Conservation (phyloP, 2,113 vertebrate genomes). For the Oreotrochilus melanogaster region DNA sequence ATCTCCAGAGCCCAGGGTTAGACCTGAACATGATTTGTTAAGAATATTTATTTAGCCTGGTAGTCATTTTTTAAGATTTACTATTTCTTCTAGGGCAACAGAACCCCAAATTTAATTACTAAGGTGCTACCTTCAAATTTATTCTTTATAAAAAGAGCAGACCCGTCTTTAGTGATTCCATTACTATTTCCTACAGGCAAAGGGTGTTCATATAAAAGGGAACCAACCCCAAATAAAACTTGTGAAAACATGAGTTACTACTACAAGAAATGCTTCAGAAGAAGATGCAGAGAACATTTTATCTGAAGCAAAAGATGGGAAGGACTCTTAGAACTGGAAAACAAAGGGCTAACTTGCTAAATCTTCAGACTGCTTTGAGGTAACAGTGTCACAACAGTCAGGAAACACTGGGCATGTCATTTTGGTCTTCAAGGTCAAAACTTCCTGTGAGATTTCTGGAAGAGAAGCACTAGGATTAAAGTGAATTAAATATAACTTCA, state of each 20-base stretch:
- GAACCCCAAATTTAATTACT: not conserved
- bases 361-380: not conserved
- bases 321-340: not conserved
- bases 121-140: not conserved
- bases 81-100: not conserved
- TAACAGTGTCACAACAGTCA: not conserved
- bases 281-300: not conserved
- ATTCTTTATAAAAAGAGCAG: not conserved
- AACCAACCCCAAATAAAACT: not conserved
- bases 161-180: not conserved
- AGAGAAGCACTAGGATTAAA: not conserved
- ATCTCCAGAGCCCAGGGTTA: not conserved
- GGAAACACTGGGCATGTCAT: not conserved
- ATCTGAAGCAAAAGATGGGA: not conserved
- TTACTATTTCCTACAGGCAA: not conserved
- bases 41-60: not conserved
- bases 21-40: not conserved
- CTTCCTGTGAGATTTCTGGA: not conserved
- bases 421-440: not conserved
- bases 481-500: not conserved
- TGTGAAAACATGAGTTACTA: not conserved
- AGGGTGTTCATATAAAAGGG: not conserved
- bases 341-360: not conserved
- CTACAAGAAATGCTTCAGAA: not conserved
- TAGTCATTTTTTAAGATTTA: not conserved